Percentiles rank a stretch among this genome's conserved stretches.
These are phyloP conservation scores for Carapus acus DNA, from an alignment of 2,797 vertebrate genomes.

Conservation along the genomic window DNA sequence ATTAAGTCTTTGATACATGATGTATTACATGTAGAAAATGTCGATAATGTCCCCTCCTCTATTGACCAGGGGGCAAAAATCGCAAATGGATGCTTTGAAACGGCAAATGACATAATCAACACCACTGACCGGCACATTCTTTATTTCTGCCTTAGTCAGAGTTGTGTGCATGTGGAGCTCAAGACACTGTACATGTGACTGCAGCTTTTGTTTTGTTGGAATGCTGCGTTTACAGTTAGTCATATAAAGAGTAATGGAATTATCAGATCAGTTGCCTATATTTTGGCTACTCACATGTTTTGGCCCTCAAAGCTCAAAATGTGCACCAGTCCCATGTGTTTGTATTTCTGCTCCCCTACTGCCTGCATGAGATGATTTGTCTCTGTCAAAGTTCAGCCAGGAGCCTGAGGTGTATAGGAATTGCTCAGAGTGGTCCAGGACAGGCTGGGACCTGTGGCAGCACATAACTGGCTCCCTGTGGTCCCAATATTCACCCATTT, in stretches of 20 bases:
- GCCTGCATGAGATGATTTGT: slow-evolving; percentile 20
- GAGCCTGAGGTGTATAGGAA: slow-evolving; percentile 41
- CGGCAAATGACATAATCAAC: too few relatives aligned
- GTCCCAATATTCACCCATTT: slow-evolving; percentile 14
- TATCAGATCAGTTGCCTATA: slow-evolving; percentile 5
- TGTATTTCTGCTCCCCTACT: slow-evolving; percentile 33
- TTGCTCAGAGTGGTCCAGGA: slow-evolving; percentile 51
- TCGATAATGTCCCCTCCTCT: too few relatives aligned
- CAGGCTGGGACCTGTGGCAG: slow-evolving; percentile 56
- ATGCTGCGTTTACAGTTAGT: too few relatives aligned
- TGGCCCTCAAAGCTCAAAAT: neutral
- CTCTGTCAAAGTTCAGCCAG: slow-evolving; percentile 50
- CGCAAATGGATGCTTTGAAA: too few relatives aligned
- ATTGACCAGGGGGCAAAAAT: too few relatives aligned
- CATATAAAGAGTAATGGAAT: too few relatives aligned
- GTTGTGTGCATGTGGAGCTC: too few relatives aligned
- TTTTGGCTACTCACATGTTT: neutral
- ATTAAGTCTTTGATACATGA: too few relatives aligned
- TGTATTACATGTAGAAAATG: too few relatives aligned
- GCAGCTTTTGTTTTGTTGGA: neutral
- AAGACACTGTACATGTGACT: too few relatives aligned
- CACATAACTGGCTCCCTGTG: slow-evolving; percentile 24
- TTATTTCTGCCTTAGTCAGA: too few relatives aligned
- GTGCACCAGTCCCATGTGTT: slow-evolving; percentile 18
- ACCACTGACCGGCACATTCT: too few relatives aligned